These are phyloP conservation scores for Serripes groenlandicus DNA, from an alignment of 2,888 invertebrate species.

Conservation along the genomic window DNA sequence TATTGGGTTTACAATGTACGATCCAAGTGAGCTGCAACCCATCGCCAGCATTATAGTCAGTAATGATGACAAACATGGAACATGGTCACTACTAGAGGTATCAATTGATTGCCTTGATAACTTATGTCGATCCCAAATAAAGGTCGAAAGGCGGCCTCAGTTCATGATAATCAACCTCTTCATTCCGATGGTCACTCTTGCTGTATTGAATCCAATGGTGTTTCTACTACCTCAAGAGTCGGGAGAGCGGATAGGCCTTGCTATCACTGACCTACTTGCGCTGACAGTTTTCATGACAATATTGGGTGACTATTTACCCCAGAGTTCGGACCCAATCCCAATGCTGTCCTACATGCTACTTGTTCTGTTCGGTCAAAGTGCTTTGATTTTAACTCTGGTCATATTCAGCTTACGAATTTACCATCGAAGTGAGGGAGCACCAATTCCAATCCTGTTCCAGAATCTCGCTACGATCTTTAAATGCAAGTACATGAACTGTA, in stretches of 20 bases:
- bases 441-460: background rate
- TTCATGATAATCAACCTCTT: background rate
- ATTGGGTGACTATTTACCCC: background rate
- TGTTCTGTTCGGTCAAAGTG: background rate
- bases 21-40: background rate
- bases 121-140: background rate
- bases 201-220: constrained; percentile 1
- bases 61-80: background rate
- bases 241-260: background rate
- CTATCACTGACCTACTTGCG: background rate
- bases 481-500: background rate
- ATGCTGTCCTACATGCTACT: background rate
- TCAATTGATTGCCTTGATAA: background rate
- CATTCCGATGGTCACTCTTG: background rate
- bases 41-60: background rate
- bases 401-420: background rate
- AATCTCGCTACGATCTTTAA: background rate
- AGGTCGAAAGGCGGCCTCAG: background rate
- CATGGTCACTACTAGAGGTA: background rate
- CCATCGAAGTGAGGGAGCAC: background rate
- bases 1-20: background rate
- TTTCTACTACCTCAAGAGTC: background rate
- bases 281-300: background rate
- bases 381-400: background rate
- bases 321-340: background rate